Base-by-base conservation (phyloP, 2,113 vertebrate species). In the Cranoglanis bouderius region DNA sequence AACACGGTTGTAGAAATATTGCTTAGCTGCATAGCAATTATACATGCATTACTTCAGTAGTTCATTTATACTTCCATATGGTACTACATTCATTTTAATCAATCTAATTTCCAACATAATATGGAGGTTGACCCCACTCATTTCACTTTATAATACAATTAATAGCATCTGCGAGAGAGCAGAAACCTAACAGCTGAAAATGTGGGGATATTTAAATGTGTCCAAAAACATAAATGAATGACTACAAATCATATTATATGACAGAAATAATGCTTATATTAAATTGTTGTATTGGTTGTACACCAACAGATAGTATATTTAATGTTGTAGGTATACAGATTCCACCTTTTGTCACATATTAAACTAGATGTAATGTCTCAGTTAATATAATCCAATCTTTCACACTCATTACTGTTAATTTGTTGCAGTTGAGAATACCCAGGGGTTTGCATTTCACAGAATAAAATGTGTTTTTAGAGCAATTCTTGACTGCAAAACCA, bases 11-110 rank as follows among this genome's bases (percentile, higher is more conserved):
- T 12, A 26, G 26, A 84, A 86, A 89, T 86, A 88, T 82, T 59
- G 40, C n/a, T 86, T 77, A 72, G 49, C 63, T 88, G 38, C 4
- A 38, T 70, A 70, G 57, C 59, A 86, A 91, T 91, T 89, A 89
- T 84, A 85, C 67, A 81, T 57, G 57, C 51, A 85, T 89, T 89
- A 89, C 46, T 85, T 55, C 43, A 67, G 49, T 51, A 83, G 78
- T 72, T 65, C 43, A 82, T 86, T 91, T 49, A 35, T 84, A 85
- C 84, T 63, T 85, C 67, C 77, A 5, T 86, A 82, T 89, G 78
- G 53, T 83, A 81, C 70, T 88, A 55, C 84, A 88, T 51, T 67
- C 35, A 86, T 85, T 67, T 70, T 87, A 85, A 89, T 83, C 72
- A 75, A 7, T 85, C 67, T 49, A 82, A 85, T 85, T 87, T 26